Evolutionary conservation across 2,113 vertebrate species (phyloP).

Genomic region (Chlorodrepanis virens): DNA sequence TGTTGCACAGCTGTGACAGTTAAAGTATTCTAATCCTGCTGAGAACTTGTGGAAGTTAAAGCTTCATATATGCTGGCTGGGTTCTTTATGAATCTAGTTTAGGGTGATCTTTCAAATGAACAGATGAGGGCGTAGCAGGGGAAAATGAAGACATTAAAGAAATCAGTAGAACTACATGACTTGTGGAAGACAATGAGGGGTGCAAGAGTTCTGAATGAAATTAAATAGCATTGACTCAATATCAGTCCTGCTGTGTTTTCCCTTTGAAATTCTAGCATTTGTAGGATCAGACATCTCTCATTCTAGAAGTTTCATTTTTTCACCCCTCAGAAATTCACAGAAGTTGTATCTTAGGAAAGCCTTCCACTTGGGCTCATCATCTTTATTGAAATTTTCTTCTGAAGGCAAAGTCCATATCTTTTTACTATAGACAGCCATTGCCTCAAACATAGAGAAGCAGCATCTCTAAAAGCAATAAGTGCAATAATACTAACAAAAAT

Average conservation of each 20-base stretch:
- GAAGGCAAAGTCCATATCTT: not conserved
- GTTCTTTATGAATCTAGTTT: not conserved
- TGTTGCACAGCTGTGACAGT: not conserved
- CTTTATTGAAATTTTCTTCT: not conserved
- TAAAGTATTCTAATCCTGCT: not conserved
- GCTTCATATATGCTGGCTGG: not conserved
- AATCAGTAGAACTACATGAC: not conserved
- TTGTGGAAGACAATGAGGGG: not conserved
- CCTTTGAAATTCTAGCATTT: not conserved
- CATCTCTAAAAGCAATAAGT: not conserved
- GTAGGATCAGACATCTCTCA: not conserved
- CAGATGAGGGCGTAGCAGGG: not conserved
- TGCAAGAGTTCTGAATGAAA: not conserved
- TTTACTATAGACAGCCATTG: not conserved
- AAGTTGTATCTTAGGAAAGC: not conserved
- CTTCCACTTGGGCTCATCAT: not conserved
- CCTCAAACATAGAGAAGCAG: not conserved
- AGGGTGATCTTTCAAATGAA: not conserved
- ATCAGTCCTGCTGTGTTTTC: not conserved
- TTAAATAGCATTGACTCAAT: not conserved
- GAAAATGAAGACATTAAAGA: not conserved
- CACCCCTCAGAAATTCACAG: not conserved
- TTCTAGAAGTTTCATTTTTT: not conserved
- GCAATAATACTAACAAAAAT: not conserved
- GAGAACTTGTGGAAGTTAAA: not conserved